Conservation (phyloP, 2,888 invertebrate genomes). For the Coleophora deauratella region DNA sequence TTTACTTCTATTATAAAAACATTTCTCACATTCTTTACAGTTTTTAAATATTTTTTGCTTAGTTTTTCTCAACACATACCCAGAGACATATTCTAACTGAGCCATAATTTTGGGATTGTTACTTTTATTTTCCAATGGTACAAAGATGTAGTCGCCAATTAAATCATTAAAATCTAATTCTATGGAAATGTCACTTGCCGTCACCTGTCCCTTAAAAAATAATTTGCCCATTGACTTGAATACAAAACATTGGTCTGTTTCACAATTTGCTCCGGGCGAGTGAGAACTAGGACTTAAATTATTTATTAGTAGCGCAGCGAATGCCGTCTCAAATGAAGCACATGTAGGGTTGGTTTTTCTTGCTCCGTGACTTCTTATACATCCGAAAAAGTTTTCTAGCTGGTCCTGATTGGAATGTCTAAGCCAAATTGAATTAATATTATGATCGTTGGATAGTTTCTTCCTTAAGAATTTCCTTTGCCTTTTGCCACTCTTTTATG, state of each 20-base stretch:
- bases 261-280: neutral
- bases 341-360: slow-evolving; percentile 1
- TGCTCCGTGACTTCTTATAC: slow-evolving; percentile 8
- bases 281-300: slow-evolving; percentile 1
- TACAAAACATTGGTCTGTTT: no score
- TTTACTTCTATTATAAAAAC: neutral
- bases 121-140: neutral
- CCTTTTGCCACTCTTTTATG: no score
- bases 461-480: neutral
- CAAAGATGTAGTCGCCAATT: no score
- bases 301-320: slow-evolving; percentile 1
- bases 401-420: slow-evolving; percentile 8
- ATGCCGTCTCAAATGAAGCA: slow-evolving; percentile 6
- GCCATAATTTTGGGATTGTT: neutral
- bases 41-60: neutral
- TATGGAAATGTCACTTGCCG: neutral
- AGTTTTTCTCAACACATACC: neutral
- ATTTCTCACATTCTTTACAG: neutral
- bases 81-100: neutral
- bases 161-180: neutral
- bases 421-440: slow-evolving; percentile 4
- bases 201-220: neutral
- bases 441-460: neutral
- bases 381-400: slow-evolving; percentile 7
- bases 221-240: neutral